These are phyloP conservation scores for Heliconius charithonia DNA, from an alignment of 2,888 invertebrate species.

Conservation along the genomic window DNA sequence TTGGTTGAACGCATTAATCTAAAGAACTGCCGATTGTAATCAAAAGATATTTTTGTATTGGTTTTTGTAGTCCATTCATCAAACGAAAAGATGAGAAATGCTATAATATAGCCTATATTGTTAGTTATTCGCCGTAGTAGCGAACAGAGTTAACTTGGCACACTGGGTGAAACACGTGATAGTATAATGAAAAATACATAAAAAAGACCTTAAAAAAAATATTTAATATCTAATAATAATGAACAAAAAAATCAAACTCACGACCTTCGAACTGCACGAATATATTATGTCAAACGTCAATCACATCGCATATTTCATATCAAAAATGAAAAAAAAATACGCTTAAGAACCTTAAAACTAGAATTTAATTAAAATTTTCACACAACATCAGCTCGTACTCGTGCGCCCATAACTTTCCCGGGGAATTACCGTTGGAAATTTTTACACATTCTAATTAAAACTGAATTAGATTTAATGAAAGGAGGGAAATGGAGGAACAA, in stretches of 20 bases:
- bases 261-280: not conserved
- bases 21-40: too few relatives aligned
- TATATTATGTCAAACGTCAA: not conserved
- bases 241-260: not conserved
- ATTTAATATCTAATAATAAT: not conserved
- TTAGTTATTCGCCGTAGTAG: too few relatives aligned
- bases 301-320: not conserved
- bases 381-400: conserved; percentile 12
- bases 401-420: conserved; percentile 6
- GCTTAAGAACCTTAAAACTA: not conserved
- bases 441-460: conserved; percentile 41
- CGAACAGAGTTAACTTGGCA: too few relatives aligned
- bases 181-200: too few relatives aligned
- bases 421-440: conserved; percentile 14
- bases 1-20: too few relatives aligned
- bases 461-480: conserved; percentile 41
- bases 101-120: too few relatives aligned
- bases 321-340: not conserved
- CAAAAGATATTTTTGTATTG: too few relatives aligned
- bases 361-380: conserved; percentile 19
- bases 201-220: not conserved
- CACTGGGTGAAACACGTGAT: too few relatives aligned
- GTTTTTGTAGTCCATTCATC: too few relatives aligned
- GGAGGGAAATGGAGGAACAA: conserved; percentile 33
- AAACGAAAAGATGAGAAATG: too few relatives aligned